Base-by-base conservation (phyloP, 2,797 vertebrate species). In the Poeciliopsis gracilis region DNA sequence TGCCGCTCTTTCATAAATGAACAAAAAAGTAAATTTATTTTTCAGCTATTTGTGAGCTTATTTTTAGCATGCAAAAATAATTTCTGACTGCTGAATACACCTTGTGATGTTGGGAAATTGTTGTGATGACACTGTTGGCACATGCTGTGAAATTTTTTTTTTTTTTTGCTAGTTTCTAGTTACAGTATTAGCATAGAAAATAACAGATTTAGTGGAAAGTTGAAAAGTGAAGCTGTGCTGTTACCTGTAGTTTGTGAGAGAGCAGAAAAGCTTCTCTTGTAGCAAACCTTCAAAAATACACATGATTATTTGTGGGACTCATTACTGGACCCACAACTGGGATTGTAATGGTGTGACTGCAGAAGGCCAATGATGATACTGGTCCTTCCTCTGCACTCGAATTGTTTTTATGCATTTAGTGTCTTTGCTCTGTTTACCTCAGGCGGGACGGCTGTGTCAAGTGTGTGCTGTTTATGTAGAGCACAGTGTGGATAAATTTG, bases 301-400 rank as follows among this genome's bases (percentile, higher is more conserved):
- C 81, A 73, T 61, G 75, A 78, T 82, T 86, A 86, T 78, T 84
- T 88, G 91, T 89, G 57, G 86, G 82, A 90, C 88, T 87, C 86
- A 87, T 82, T 83, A 78, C 77, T 67, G 75, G 57, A 78, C 79
- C 86, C 84, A 75, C 84, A 84, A 70, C 84, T 72, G 47, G 70
- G 78, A 82, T 77, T 76, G 78, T 86, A 91, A 90, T 91, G 84
- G 83, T 82, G 83, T 89, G 84, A 73, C 84, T 89, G 82, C 47
- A 20, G 86, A 83, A 84, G 85, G 86, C 84, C 82, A 81, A 86
- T 88, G 88, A 81, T 63, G 36, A 80, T 49, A 36, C 82, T 49
- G 73, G 63, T 78, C 81, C 11, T 83, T 89, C 85, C 76, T 82
- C 79, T 71, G 43, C 75, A 57, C 57, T 80, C 51, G 25, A 51